Evolutionary conservation across 2,888 invertebrate species (phyloP), one percentile per base, ranked within the genome.

Genomic region (Drosophila paracracens): DNA sequence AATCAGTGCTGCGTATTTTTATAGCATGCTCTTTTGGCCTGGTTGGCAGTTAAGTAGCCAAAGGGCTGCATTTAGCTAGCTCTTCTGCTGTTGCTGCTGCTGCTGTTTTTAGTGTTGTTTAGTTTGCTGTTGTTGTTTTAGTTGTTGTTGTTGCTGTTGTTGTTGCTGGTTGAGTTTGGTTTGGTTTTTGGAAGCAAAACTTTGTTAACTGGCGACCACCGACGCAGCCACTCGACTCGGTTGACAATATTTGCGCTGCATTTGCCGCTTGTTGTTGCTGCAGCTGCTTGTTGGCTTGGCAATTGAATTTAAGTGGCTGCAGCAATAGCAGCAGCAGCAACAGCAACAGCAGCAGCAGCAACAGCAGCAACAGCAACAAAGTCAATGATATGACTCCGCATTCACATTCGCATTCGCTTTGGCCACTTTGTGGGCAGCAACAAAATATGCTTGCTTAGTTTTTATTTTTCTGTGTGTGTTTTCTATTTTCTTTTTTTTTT

Each of bases 231-330:
- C 67, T 80, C 62, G 64, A 54, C 54, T 70, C 56, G 74, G 70
- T 78, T 85, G 85, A 88, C 85, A 85, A 88, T 90, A 85, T 85
- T 89, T 88, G 85, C 73, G 59, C 71, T 70, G 88, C 70, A 61
- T 73, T 84, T 79, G 79, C 66, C 74, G 59, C 53, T 18, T 38
- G 62, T 25, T 79, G 63, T 29, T 79, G 53, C n/a, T 66, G 68
- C 54, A 52, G 74, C 69, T 71, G 68, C 72, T 76, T 68, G 79
- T 69, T 60, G 81, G 70, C 74, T 71, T 64, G 77, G 69, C 89
- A 87, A 87, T 87, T 87, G 87, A 90, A 87, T 90, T 90, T 87
- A 82, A 87, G 87, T 89, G 88, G 75, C 75, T 72, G 54, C 54
- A 36, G 10, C 35, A 48, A 43, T 1, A 31, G 27, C 38, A 35